Evolutionary conservation across 1,140 invertebrate genomes (phyloP).

Genomic region (Hylyphantes graminicola): DNA sequence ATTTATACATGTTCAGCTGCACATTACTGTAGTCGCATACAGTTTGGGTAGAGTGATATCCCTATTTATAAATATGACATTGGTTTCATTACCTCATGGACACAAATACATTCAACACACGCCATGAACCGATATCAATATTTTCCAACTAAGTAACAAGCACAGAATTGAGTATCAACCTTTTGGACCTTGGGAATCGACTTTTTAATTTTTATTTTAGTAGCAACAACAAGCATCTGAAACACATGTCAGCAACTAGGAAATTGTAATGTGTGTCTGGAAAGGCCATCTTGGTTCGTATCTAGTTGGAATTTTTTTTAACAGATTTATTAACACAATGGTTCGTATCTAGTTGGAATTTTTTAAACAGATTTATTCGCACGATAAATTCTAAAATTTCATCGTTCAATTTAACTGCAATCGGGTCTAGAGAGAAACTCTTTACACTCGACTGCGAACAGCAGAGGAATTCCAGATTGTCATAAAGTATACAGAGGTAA

Average conservation of each 20-base stretch:
- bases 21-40: slow-evolving; percentile 54
- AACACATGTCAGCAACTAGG: slow-evolving; percentile 59
- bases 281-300: slow-evolving; percentile 57
- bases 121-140: slow-evolving; percentile 19
- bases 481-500: slow-evolving; percentile 52
- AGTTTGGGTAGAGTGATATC: slow-evolving; percentile 39
- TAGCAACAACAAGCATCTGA: slow-evolving; percentile 49
- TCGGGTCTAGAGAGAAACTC: slow-evolving; percentile 23
- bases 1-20: slow-evolving; percentile 51
- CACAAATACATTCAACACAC: slow-evolving; percentile 45
- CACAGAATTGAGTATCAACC: slow-evolving; percentile 18
- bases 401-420: slow-evolving; percentile 43
- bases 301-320: slow-evolving; percentile 37
- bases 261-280: slow-evolving; percentile 49
- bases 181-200: background rate
- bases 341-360: slow-evolving; percentile 45
- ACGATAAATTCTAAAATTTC: slow-evolving; percentile 43
- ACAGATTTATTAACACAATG: slow-evolving; percentile 55
- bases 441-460: slow-evolving; percentile 44
- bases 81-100: slow-evolving; percentile 45
- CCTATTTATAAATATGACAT: slow-evolving; percentile 35
- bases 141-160: slow-evolving; percentile 32
- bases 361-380: background rate
- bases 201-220: slow-evolving; percentile 24
- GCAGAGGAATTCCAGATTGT: slow-evolving; percentile 55